Conservation (phyloP, 1,140 invertebrate genomes). For the Lethocerus indicus region DNA sequence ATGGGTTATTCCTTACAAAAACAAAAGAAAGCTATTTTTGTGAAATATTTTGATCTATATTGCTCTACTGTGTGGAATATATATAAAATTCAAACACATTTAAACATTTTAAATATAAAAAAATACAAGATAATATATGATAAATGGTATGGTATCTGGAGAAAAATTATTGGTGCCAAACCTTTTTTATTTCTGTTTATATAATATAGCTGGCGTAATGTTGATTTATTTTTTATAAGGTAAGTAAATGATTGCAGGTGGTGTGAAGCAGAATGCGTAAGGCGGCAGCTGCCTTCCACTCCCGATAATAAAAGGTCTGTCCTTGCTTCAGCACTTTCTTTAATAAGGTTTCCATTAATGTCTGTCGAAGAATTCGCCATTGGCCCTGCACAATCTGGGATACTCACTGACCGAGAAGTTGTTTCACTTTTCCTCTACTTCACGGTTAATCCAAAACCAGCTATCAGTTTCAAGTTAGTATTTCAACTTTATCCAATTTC, state of each 20-base stretch:
- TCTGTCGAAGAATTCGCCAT: slow-evolving; percentile 73
- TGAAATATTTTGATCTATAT: too few relatives aligned
- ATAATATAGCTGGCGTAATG: too few relatives aligned
- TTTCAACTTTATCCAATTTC: background rate
- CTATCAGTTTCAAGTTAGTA: slow-evolving; percentile 16
- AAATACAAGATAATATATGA: too few relatives aligned
- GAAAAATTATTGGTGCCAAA: too few relatives aligned
- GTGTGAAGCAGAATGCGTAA: slow-evolving; percentile 61
- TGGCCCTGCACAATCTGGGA: slow-evolving; percentile 55
- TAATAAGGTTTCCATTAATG: slow-evolving; percentile 77
- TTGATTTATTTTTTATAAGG: too few relatives aligned
- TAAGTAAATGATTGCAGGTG: slow-evolving; percentile 43
- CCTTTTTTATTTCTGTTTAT: too few relatives aligned
- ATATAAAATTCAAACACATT: too few relatives aligned
- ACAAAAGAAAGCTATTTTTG: too few relatives aligned
- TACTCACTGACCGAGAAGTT: slow-evolving; percentile 49
- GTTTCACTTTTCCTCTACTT: slow-evolving; percentile 71
- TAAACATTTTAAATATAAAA: too few relatives aligned
- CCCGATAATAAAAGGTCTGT: slow-evolving; percentile 52
- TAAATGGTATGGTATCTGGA: too few relatives aligned
- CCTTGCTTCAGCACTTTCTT: slow-evolving; percentile 44
- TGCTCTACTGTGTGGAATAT: too few relatives aligned
- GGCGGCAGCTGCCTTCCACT: slow-evolving; percentile 43
- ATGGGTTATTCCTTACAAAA: too few relatives aligned
- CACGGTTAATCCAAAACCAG: slow-evolving; percentile 54